Evolutionary conservation across 2,113 vertebrate species (phyloP).

Genomic region (Aphyosemion australe): DNA sequence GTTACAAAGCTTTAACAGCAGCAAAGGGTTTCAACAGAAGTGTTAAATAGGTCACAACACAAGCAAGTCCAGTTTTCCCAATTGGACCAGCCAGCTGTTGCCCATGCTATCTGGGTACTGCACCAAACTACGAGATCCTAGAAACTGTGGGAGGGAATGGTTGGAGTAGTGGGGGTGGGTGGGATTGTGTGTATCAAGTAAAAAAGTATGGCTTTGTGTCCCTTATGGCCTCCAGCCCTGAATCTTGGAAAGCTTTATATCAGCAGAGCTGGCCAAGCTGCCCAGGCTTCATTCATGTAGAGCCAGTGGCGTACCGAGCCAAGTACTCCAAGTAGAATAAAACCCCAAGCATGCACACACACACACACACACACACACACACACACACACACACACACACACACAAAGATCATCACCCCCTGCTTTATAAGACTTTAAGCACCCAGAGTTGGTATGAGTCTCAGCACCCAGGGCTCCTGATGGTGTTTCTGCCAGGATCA

Average conservation of each 20-base stretch:
- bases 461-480: slow-evolving; percentile 34
- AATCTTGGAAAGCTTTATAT: slow-evolving; percentile 53
- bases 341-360: slow-evolving; percentile 16
- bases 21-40: slow-evolving; percentile 1
- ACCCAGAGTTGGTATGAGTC: slow-evolving; percentile 21
- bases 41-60: slow-evolving; percentile 55
- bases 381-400: slow-evolving; percentile 8
- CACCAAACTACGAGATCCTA: slow-evolving; percentile 22
- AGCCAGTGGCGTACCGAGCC: slow-evolving; percentile 47
- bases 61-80: slow-evolving; percentile 32
- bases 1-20: slow-evolving; percentile 31
- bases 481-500: slow-evolving; percentile 32
- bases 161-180: slow-evolving; percentile 3
- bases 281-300: slow-evolving; percentile 56
- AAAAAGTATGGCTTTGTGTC: slow-evolving; percentile 30
- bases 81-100: slow-evolving; percentile 25
- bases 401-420: slow-evolving; percentile 8
- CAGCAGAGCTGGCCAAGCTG: slow-evolving; percentile 34
- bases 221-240: slow-evolving; percentile 27
- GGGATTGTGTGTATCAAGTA: slow-evolving; percentile 7
- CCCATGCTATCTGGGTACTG: slow-evolving; percentile 37
- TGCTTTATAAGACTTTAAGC: slow-evolving; percentile 19
- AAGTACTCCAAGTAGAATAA: slow-evolving; percentile 52
- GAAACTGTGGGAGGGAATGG: slow-evolving; percentile 19
- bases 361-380: slow-evolving; percentile 20